Evolutionary conservation across 2,888 invertebrate genomes (phyloP).

Genomic region (Lymantria dispar): DNA sequence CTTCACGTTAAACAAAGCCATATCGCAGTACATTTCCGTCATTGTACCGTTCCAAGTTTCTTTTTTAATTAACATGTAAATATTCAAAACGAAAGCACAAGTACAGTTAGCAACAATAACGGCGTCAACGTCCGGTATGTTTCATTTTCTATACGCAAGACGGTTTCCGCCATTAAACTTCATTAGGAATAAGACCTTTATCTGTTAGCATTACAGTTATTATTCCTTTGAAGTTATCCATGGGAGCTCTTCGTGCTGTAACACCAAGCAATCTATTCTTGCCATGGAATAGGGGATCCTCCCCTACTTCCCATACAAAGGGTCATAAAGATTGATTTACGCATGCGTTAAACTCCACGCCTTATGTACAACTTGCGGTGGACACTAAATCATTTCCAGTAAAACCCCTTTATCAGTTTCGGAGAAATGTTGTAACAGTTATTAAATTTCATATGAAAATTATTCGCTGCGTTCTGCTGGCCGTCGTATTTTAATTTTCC

Average conservation of each 20-base stretch:
- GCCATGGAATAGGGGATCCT: slow-evolving; percentile 43
- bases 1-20: not conserved
- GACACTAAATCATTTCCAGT: slow-evolving; percentile 21
- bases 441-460: slow-evolving; percentile 7
- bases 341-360: slow-evolving; percentile 44
- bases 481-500: slow-evolving; percentile 5
- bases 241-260: slow-evolving; percentile 12
- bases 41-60: slow-evolving; percentile 17
- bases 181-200: slow-evolving; percentile 7
- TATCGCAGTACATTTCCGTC: slow-evolving; percentile 7
- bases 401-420: slow-evolving; percentile 15
- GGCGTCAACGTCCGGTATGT: slow-evolving; percentile 32
- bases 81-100: slow-evolving; percentile 35
- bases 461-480: slow-evolving; percentile 1
- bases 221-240: not conserved
- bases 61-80: slow-evolving; percentile 33
- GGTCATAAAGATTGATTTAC: slow-evolving; percentile 71
- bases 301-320: slow-evolving; percentile 54
- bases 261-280: slow-evolving; percentile 49
- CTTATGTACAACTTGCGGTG: slow-evolving; percentile 38
- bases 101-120: slow-evolving; percentile 37
- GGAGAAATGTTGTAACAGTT: slow-evolving; percentile 11
- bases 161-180: slow-evolving; percentile 17
- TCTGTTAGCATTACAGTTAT: not conserved
- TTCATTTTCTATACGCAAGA: slow-evolving; percentile 26